A percentile compares a stretch with the other conserved stretches of the same genome.
These are phyloP conservation scores for Pseudochirops corinnae DNA, from an alignment of 2,797 vertebrate species.

Conservation along the genomic window DNA sequence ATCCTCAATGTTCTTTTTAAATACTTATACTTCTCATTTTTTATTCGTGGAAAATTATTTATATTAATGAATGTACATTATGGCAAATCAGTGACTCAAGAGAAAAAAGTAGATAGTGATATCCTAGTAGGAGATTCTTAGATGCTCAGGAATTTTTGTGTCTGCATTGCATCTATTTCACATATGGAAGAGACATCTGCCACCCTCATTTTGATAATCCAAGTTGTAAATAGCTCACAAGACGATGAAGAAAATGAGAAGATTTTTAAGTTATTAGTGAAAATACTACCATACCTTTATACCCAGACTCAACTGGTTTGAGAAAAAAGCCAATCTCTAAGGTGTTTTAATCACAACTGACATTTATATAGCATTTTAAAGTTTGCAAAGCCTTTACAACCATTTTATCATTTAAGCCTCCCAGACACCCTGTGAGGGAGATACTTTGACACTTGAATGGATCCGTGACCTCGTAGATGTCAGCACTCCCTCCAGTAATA, in stretches of 20 bases:
- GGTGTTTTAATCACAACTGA: neutral
- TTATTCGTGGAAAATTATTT: neutral
- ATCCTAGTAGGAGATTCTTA: neutral
- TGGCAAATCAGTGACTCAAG: neutral
- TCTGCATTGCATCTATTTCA: neutral
- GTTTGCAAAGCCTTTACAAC: neutral
- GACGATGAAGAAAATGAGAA: neutral
- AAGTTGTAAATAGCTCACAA: neutral
- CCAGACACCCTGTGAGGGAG: neutral
- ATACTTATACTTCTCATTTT: neutral
- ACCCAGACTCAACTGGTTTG: neutral
- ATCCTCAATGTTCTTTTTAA: neutral
- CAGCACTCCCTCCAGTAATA: neutral
- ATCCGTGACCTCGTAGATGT: neutral
- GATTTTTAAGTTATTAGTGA: neutral
- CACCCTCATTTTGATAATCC: neutral
- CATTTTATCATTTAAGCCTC: neutral
- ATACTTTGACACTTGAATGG: neutral
- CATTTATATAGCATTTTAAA: neutral
- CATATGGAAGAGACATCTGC: neutral
- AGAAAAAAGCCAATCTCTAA: neutral
- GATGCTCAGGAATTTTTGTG: neutral
- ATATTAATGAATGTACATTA: neutral
- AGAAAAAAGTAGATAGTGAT: neutral
- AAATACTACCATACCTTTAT: neutral